Base-by-base conservation (phyloP, 2,888 invertebrate species). In the Morpho deidamia region DNA sequence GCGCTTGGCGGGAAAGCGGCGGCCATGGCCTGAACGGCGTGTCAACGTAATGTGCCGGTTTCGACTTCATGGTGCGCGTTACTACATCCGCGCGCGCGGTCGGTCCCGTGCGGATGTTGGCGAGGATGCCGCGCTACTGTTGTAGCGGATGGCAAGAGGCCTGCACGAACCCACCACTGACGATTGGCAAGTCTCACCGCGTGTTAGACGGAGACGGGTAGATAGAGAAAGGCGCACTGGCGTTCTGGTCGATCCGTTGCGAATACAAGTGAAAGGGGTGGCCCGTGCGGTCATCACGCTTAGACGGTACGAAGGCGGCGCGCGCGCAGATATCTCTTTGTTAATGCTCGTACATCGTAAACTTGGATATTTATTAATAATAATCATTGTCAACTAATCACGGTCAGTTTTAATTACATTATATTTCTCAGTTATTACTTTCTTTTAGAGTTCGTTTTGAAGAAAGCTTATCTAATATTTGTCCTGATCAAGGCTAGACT, bases 11-110 rank as follows among this genome's bases (percentile, higher is more conserved):
- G 69, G 93, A 91, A 72, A 93, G 86, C 70, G 92, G 92, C 42
- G 93, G 92, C 93, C 94, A 94, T 58, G 93, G 92, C 65, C 93
- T 90, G 69, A 88, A 88, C 74, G 88, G 85, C 67, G 83, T 77
- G 69, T 90, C 89, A 61, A 81, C 74, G 77, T 83, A 84, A 65
- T 88, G 92, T 71, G 83, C 81, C 70, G 85, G 91, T 81, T 91
- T 92, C 74, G 93, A 93, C 89, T 93, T 93, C 78, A 94, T 90
- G 76, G 83, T 80, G 92, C 92, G 72, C 92, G 78, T 73, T 74
- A 72, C 75, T 70, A 74, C 84, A 85, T 81, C 80, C 78, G 79
- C 79, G 23, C 83, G 81, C 81, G 76, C 65, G 67, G 70, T 74
- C 77, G 75, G 80, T 81, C 76, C 83, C 83, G 85, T 85, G 85